Evolutionary conservation across 2,797 vertebrate species (phyloP).

Genomic region (Bryconaethiops microstoma): DNA sequence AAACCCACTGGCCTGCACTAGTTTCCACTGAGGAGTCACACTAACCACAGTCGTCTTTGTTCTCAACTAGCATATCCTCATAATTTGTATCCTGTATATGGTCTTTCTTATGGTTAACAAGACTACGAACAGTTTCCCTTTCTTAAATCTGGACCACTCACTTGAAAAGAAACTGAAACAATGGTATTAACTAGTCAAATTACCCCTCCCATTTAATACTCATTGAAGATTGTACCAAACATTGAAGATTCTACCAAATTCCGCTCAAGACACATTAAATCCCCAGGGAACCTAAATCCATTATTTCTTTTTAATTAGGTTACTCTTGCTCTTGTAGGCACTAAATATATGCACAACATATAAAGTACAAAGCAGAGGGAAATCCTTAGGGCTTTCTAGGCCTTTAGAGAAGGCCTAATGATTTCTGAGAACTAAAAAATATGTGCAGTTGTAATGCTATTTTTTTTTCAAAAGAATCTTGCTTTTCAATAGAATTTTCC

Average conservation of each 20-base stretch:
- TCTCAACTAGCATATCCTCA: not conserved
- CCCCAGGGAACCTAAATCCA: not conserved
- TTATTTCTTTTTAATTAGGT: not conserved
- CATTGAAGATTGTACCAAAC: no score
- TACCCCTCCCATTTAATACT: not conserved
- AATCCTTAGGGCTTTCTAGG: no score
- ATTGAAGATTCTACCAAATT: not conserved
- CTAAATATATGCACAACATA: no score
- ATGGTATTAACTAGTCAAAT: not conserved
- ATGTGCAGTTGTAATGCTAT: no score
- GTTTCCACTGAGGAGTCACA: not conserved
- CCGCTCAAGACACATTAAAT: not conserved
- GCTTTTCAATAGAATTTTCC: no score
- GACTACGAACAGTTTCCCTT: not conserved
- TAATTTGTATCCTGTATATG: not conserved
- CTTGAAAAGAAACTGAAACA: not conserved
- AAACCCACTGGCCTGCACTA: no score
- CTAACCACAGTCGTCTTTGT: not conserved
- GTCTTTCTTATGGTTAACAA: not conserved
- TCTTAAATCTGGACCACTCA: not conserved
- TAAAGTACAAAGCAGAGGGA: no score
- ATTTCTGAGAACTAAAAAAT: no score
- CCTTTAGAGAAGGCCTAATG: no score
- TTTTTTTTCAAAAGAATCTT: no score
- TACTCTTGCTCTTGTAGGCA: not conserved